Conservation (phyloP, 2,797 vertebrate species). For the Sciurus vulgaris region DNA sequence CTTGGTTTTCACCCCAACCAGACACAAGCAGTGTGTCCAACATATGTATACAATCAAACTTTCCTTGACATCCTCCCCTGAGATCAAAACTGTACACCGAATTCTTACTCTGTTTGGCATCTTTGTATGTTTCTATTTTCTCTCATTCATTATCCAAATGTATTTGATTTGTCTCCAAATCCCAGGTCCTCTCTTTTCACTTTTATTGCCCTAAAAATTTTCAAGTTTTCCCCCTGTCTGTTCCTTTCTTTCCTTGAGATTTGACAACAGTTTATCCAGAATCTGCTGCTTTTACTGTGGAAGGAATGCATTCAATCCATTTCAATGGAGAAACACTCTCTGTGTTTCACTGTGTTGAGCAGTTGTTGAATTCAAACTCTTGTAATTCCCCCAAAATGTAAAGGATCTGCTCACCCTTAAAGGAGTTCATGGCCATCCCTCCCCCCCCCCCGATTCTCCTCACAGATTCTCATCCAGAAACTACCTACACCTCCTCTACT, state of each 20-base stretch:
- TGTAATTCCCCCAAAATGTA: neutral
- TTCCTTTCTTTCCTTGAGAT: no score
- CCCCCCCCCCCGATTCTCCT: neutral
- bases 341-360: neutral
- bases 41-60: accelerated
- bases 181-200: no score
- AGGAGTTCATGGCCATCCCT: neutral
- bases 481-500: neutral
- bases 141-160: neutral
- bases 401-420: neutral
- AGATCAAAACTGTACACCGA: neutral
- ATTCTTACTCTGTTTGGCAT: neutral
- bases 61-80: neutral
- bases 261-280: no score
- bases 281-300: no score
- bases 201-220: no score
- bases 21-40: neutral
- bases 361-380: neutral
- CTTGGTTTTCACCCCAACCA: neutral
- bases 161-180: neutral
- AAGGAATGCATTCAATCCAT: no score
- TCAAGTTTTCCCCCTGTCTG: no score
- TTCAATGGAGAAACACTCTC: no score
- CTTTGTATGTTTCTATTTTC: neutral
- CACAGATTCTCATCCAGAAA: neutral